Conservation (phyloP, 2,113 vertebrate genomes). For the Cyanoderma ruficeps region DNA sequence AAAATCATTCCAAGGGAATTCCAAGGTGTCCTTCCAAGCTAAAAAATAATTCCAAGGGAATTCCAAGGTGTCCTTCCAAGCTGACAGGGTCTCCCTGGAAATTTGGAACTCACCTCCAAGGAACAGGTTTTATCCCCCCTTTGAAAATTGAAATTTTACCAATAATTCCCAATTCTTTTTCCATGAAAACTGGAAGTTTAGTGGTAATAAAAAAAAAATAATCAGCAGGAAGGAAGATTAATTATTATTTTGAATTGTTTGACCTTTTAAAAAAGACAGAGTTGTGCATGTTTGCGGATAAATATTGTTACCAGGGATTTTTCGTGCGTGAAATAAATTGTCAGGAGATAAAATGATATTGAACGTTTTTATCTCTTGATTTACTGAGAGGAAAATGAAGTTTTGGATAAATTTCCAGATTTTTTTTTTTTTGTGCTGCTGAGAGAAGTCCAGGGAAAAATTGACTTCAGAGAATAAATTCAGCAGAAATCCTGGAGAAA, state of each 20-base stretch:
- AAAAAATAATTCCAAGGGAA: neutral
- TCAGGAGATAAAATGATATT: neutral
- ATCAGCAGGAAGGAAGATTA: neutral
- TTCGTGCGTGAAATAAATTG: neutral
- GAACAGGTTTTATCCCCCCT: rapidly evolving
- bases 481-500: neutral
- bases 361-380: neutral
- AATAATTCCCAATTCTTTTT: neutral
- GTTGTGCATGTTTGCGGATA: neutral
- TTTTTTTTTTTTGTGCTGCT: neutral
- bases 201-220: neutral
- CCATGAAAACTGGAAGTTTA: neutral
- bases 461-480: neutral
- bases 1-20: neutral
- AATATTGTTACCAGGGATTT: neutral
- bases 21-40: neutral
- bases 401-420: neutral
- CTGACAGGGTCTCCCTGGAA: neutral
- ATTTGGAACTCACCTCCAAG: neutral
- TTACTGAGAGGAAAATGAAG: neutral
- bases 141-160: neutral
- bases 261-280: neutral
- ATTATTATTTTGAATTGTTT: neutral
- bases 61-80: neutral
- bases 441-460: neutral